A percentile compares a stretch with the other conserved stretches of the same genome.
phyloP scores from a whole-genome alignment of 2,888 invertebrate genomes.

The Microctonus aethiopoides region DNA sequence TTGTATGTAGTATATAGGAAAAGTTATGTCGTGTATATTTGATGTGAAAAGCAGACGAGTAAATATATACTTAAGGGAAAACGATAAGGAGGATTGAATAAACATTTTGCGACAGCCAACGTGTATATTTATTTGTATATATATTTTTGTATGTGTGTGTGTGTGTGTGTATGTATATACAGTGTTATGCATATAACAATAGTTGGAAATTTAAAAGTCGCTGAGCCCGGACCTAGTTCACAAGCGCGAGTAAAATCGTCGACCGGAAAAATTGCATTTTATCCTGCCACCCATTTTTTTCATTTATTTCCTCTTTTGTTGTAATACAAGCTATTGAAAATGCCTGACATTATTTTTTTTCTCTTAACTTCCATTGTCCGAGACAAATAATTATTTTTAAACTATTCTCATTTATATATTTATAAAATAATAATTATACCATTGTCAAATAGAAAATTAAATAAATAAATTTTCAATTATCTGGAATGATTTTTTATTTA shows the following conservation, averaged over 20 bases:
- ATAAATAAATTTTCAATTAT: no score
- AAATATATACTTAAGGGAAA: constrained; percentile 56
- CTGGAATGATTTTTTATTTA: no score
- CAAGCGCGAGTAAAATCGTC: constrained; percentile 46
- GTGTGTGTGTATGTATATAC: constrained; percentile 14
- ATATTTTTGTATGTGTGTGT: background rate
- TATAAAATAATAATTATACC: no score
- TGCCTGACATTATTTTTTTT: constrained; percentile 14
- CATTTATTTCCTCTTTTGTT: constrained; percentile 8
- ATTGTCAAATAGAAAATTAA: no score
- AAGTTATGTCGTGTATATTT: background rate
- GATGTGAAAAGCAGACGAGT: constrained; percentile 43
- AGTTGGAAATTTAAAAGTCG: constrained; percentile 63
- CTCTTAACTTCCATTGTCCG: background rate
- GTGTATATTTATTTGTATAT: background rate
- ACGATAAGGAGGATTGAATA: constrained; percentile 63
- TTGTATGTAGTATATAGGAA: background rate
- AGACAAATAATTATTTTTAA: no score
- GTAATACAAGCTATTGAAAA: constrained; percentile 9
- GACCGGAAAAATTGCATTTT: constrained; percentile 62
- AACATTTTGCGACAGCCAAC: constrained; percentile 63
- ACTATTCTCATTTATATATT: no score
- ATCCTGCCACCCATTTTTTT: constrained; percentile 13
- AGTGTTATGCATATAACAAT: constrained; percentile 61
- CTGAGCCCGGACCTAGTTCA: constrained; percentile 40